phyloP scores from a whole-genome alignment of 2,797 vertebrate genomes.

The Enteromius unitaeniatus region DNA sequence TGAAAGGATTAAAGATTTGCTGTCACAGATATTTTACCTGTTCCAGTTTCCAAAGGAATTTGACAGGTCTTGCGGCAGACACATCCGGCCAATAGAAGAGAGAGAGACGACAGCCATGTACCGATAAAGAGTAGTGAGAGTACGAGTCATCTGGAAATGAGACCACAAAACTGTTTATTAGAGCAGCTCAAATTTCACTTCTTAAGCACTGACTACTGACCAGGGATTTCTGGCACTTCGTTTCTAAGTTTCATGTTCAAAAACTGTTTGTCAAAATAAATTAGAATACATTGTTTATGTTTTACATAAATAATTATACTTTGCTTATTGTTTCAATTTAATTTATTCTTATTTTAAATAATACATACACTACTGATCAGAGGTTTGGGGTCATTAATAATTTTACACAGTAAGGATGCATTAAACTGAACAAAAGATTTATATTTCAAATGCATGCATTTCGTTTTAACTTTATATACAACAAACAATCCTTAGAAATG shows the following conservation, averaged over 20 bases:
- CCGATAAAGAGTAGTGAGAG: constrained; percentile 94
- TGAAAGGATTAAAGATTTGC: neutral
- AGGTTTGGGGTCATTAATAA: neutral
- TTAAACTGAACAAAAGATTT: neutral
- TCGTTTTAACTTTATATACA: neutral
- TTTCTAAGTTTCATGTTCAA: neutral
- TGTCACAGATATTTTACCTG: constrained; percentile 82
- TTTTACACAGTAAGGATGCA: neutral
- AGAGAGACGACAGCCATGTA: constrained; percentile 94
- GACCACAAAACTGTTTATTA: constrained; percentile 11
- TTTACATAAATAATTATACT: neutral
- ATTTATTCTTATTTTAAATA: neutral
- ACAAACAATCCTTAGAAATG: neutral
- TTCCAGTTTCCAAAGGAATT: constrained; percentile 98
- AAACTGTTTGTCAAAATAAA: no score
- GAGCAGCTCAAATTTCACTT: neutral
- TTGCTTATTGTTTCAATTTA: neutral
- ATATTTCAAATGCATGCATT: neutral
- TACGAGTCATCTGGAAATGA: constrained; percentile 88
- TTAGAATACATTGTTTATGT: neutral
- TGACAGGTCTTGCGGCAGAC: constrained; percentile 91
- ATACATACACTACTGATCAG: neutral
- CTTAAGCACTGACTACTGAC: neutral
- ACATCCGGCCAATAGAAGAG: constrained; percentile 97
- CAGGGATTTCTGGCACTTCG: neutral